A percentile compares a stretch with the other conserved stretches of the same genome.
These are phyloP conservation scores for Pithecia hirsuta DNA, from an alignment of 2,797 vertebrate species.

Conservation along the genomic window DNA sequence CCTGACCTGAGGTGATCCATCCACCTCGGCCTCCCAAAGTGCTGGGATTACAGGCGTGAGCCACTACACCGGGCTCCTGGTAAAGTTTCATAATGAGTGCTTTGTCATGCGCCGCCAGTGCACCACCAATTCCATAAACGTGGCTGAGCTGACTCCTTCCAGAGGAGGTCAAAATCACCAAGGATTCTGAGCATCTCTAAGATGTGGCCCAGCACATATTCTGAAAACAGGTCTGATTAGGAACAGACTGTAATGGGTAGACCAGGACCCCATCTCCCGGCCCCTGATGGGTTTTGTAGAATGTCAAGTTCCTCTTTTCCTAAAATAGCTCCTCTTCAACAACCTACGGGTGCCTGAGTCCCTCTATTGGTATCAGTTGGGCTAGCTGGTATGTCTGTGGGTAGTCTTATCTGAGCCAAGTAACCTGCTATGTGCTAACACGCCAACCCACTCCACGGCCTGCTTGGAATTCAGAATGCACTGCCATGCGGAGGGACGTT, in stretches of 20 bases:
- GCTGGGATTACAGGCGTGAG: no score
- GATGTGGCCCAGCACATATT: background rate
- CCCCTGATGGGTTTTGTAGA: background rate
- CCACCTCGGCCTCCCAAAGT: no score
- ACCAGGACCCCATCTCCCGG: background rate
- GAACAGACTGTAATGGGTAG: background rate
- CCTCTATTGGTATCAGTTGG: rapidly evolving
- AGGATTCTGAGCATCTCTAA: background rate
- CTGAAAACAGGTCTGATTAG: background rate
- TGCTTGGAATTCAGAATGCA: background rate
- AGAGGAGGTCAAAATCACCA: background rate
- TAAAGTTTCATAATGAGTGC: background rate
- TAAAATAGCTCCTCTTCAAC: background rate
- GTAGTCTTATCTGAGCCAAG: background rate
- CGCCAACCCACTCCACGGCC: rapidly evolving
- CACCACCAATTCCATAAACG: background rate
- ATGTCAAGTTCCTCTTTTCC: background rate
- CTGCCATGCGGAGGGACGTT: rapidly evolving
- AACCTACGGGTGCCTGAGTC: rapidly evolving
- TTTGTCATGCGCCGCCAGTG: background rate
- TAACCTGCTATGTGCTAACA: rapidly evolving
- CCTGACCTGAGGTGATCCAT: no score
- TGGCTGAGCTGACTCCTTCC: background rate
- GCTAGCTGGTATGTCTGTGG: background rate
- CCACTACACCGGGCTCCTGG: background rate